Conservation (phyloP, 2,113 vertebrate species). For the Sebastes schlegelii region DNA sequence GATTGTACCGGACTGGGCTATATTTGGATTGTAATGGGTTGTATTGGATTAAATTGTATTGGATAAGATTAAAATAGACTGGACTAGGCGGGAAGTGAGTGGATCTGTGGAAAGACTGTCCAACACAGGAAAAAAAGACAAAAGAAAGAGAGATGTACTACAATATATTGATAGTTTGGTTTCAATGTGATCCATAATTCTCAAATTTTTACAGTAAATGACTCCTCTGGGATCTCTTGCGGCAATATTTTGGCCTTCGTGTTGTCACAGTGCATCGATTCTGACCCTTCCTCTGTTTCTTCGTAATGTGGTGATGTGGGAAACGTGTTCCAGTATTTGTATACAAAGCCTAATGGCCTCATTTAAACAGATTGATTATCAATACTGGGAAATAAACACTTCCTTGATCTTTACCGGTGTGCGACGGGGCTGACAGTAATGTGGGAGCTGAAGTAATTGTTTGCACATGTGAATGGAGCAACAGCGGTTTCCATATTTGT, state of each 20-base stretch:
- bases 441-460: not conserved
- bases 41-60: too few species aligned
- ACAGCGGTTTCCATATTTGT: constrained; percentile 7
- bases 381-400: constrained; percentile 17
- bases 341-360: too few species aligned
- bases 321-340: not conserved
- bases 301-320: not conserved
- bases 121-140: not conserved
- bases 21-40: too few species aligned
- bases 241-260: not conserved
- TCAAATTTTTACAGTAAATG: too few species aligned
- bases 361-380: not conserved
- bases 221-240: not conserved
- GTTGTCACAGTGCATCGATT: not conserved
- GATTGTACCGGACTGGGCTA: too few species aligned
- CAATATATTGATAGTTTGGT: not conserved
- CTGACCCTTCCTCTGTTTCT: not conserved
- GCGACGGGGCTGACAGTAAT: constrained; percentile 13
- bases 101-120: not conserved
- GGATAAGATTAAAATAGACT: too few species aligned
- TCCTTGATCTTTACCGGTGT: not conserved
- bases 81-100: too few species aligned
- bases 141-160: not conserved
- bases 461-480: not conserved
- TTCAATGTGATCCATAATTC: not conserved